phyloP scores from a whole-genome alignment of 2,797 vertebrate species.

The Anniella stebbinsi region DNA sequence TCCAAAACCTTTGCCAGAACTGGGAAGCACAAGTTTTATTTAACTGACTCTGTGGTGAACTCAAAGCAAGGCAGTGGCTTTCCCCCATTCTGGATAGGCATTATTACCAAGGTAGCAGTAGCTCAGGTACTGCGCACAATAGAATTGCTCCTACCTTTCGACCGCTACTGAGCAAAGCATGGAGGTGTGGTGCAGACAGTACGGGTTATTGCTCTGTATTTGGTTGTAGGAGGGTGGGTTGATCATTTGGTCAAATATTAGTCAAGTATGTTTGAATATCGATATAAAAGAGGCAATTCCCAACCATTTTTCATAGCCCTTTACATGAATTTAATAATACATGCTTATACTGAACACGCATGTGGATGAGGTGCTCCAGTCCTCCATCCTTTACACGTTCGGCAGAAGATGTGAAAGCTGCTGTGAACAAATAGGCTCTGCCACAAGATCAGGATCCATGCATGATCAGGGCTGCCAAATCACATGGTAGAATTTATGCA shows the following conservation, averaged over 20 bases:
- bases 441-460: neutral
- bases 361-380: neutral
- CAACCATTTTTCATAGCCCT: neutral
- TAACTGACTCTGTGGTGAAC: slow-evolving; percentile 73
- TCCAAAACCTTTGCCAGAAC: slow-evolving; percentile 67
- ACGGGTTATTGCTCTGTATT: neutral
- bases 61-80: slow-evolving; percentile 37
- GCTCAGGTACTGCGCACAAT: slow-evolving; percentile 52
- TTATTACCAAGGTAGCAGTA: slow-evolving; percentile 49
- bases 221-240: neutral
- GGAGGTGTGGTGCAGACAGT: neutral
- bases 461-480: too few species aligned
- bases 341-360: neutral
- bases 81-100: neutral
- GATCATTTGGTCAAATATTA: neutral
- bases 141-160: neutral
- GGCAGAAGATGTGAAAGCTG: neutral
- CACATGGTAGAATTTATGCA: neutral
- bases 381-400: neutral
- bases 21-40: slow-evolving; percentile 67
- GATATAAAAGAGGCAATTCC: neutral
- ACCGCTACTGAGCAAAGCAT: neutral
- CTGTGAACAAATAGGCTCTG: neutral
- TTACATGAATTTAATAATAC: neutral
- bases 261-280: neutral